These are phyloP conservation scores for Passer domesticus DNA, from an alignment of 2,113 vertebrate species.

Conservation along the genomic window DNA sequence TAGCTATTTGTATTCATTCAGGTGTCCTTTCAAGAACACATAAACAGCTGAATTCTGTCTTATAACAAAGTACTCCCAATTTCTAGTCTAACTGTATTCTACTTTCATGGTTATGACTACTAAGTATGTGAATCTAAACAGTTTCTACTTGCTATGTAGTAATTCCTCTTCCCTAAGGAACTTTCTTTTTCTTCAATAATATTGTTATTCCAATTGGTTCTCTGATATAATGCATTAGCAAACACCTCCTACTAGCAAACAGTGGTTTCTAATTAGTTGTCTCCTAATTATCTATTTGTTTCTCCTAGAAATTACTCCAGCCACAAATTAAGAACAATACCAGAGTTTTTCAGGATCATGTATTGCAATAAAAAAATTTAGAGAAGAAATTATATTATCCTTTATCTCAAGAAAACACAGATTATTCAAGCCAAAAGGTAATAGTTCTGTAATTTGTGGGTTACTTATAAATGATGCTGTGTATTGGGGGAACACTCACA, in stretches of 20 bases:
- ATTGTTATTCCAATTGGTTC: not conserved
- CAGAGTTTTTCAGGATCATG: rapidly evolving
- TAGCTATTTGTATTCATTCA: not conserved
- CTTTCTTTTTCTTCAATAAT: not conserved
- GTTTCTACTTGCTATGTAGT: not conserved
- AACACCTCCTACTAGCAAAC: not conserved
- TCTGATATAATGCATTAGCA: not conserved
- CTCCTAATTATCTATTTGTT: not conserved
- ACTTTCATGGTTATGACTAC: not conserved
- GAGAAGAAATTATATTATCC: not conserved
- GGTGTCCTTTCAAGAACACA: not conserved
- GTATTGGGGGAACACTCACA: not conserved
- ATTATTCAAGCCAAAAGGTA: not conserved
- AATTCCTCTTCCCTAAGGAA: not conserved
- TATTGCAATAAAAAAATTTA: not conserved
- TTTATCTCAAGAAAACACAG: not conserved
- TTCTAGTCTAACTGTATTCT: not conserved
- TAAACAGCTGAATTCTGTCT: not conserved
- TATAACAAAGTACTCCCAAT: not conserved
- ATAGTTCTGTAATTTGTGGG: not conserved
- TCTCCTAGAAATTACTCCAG: not conserved
- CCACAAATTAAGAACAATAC: not conserved
- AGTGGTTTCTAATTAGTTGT: not conserved
- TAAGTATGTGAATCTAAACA: not conserved
- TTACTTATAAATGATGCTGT: not conserved